These are phyloP conservation scores for Tarsius wallacei DNA, from an alignment of 2,797 vertebrate genomes.

Conservation along the genomic window DNA sequence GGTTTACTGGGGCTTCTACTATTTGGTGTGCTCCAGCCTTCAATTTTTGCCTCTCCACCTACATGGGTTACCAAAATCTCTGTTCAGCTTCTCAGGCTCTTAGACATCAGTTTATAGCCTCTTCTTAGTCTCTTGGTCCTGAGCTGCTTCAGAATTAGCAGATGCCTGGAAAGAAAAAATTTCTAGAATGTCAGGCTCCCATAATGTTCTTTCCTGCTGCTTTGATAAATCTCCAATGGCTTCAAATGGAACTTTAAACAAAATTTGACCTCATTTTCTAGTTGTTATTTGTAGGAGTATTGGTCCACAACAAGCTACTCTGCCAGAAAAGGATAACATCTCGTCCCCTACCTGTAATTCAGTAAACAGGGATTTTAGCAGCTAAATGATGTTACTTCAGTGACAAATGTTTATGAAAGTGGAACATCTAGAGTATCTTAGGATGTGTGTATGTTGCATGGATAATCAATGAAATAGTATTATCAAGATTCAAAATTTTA, in stretches of 20 bases:
- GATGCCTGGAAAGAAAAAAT: background rate
- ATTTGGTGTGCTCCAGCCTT: background rate
- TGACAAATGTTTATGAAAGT: background rate
- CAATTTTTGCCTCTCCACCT: background rate
- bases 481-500: conserved; percentile 76
- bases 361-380: background rate
- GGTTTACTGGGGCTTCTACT: background rate
- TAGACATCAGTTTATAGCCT: background rate
- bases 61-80: background rate
- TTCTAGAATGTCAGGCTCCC: background rate
- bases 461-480: conserved; percentile 67
- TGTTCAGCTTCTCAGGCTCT: background rate
- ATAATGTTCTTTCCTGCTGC: background rate
- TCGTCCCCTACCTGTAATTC: background rate
- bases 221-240: background rate
- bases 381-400: background rate
- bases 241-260: background rate
- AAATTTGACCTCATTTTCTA: background rate
- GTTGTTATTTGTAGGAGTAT: background rate
- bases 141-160: background rate
- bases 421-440: background rate
- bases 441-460: conserved; percentile 57
- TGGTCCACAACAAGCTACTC: background rate
- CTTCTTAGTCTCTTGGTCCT: background rate
- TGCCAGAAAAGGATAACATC: background rate